Conservation (phyloP, 2,113 vertebrate species). For the Syngnathus scovelli region DNA sequence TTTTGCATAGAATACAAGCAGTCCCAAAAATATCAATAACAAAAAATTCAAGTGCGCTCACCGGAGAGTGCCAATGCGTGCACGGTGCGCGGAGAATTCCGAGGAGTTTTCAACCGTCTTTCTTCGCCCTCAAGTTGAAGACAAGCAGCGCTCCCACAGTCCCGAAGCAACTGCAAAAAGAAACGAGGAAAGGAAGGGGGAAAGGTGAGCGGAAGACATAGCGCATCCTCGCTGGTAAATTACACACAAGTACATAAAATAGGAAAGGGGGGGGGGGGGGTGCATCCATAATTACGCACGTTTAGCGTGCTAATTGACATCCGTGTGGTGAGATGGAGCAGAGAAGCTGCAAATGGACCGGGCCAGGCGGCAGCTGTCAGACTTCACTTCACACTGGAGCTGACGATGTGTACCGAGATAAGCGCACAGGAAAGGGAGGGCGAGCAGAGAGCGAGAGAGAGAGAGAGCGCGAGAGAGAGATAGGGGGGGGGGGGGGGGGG, state of each 20-base stretch:
- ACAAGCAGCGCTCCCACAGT: conserved; percentile 56
- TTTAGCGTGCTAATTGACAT: conserved; percentile 27
- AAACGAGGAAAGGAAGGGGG: conserved; percentile 16
- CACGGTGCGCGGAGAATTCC: conserved; percentile 67
- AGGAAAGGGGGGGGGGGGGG: conserved; percentile 1
- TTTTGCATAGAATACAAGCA: not conserved
- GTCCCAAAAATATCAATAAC: not conserved
- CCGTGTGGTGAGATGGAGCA: conserved; percentile 17
- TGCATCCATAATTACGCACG: conserved; percentile 52
- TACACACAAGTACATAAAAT: conserved; percentile 7
- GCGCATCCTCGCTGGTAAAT: conserved; percentile 44
- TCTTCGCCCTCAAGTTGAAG: conserved; percentile 67
- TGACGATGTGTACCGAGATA: conserved; percentile 68
- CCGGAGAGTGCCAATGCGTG: conserved; percentile 45
- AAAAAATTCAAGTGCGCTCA: conserved; percentile 34
- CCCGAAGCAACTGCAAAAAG: conserved; percentile 50
- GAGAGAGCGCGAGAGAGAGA: conserved; percentile 3
- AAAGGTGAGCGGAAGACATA: conserved; percentile 19
- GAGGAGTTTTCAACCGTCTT: conserved; percentile 65
- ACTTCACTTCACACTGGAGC: conserved; percentile 66
- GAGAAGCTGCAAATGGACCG: conserved; percentile 20
- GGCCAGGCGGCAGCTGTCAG: conserved; percentile 59
- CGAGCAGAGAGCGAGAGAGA: conserved; percentile 4
- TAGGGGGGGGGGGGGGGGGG: conserved; percentile 14
- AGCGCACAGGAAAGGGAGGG: conserved; percentile 47